A percentile compares a stretch with the other conserved stretches of the same genome.
Evolutionary conservation across 2,113 vertebrate genomes (phyloP).

Genomic region (Thunnus maccoyii): DNA sequence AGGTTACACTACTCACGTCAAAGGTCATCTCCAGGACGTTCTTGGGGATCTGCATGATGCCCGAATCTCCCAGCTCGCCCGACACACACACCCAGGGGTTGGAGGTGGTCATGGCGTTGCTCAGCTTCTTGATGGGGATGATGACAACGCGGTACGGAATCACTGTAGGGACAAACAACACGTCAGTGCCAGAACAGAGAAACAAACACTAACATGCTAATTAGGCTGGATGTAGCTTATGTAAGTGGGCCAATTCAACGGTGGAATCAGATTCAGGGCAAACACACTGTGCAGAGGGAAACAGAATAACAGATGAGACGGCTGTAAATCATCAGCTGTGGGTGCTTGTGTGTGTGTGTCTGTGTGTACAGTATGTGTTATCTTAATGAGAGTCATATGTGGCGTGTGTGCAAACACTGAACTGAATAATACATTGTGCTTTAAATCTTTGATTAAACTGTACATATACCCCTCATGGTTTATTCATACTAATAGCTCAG

Average conservation of each 20-base stretch:
- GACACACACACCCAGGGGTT: conserved; percentile 97
- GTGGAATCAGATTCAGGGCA: not conserved
- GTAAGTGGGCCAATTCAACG: not conserved
- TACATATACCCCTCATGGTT: conserved; percentile 7
- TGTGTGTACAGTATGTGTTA: not conserved
- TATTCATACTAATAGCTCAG: conserved; percentile 17
- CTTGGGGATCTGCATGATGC: conserved; percentile 94
- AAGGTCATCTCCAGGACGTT: conserved; percentile 96
- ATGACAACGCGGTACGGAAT: conserved; percentile 94
- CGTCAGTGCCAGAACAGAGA: not conserved
- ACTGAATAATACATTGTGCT: conserved; percentile 26
- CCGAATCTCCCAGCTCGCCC: conserved; percentile 92
- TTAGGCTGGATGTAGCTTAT: not conserved
- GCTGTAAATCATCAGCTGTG: too few species aligned
- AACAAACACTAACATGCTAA: not conserved
- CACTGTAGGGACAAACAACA: conserved; percentile 81
- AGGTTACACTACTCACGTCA: conserved; percentile 86
- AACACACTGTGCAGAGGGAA: not conserved
- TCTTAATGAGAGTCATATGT: not conserved
- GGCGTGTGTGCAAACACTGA: too few species aligned
- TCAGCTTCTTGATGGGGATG: conserved; percentile 95
- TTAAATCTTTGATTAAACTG: conserved; percentile 32
- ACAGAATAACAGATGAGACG: not conserved
- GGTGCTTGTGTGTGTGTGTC: not conserved
- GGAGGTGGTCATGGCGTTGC: conserved; percentile 94